Evolutionary conservation across 2,113 vertebrate genomes (phyloP).

Genomic region (Pollachius pollachius): DNA sequence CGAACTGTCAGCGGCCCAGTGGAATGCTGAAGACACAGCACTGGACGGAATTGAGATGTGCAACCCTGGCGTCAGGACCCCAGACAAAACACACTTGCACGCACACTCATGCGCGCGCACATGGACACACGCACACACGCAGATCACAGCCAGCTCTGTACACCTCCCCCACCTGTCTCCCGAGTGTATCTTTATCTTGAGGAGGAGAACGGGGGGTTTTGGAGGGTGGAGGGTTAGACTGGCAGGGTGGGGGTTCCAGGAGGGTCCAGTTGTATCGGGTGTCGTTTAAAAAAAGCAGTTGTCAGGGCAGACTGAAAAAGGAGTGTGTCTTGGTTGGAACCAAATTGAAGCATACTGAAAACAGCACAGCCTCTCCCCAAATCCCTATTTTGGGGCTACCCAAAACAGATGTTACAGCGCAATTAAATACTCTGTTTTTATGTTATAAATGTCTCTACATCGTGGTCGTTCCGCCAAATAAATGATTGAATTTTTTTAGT

Average conservation of each 20-base stretch:
- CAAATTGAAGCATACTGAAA: conserved; percentile 53
- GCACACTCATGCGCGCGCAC: conserved; percentile 1
- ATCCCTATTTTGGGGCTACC: conserved; percentile 45
- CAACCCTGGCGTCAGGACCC: conserved; percentile 50
- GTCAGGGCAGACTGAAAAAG: conserved; percentile 65
- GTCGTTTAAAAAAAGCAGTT: conserved; percentile 67
- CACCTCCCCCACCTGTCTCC: conserved; percentile 32
- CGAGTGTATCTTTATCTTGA: conserved; percentile 43
- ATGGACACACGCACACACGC: conserved; percentile 32
- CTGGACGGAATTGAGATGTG: conserved; percentile 35
- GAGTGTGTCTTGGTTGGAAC: conserved; percentile 57
- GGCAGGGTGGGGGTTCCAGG: conserved; percentile 1
- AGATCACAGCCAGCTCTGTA: conserved; percentile 3
- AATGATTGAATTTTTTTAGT: conserved; percentile 58
- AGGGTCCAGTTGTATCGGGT: conserved; percentile 55
- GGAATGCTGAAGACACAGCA: conserved; percentile 31
- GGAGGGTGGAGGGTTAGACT: conserved; percentile 2
- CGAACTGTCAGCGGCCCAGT: conserved; percentile 18
- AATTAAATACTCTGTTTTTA: conserved; percentile 67
- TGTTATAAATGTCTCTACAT: conserved; percentile 59
- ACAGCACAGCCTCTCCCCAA: conserved; percentile 44
- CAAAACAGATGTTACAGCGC: conserved; percentile 39
- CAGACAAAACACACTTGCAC: conserved; percentile 33
- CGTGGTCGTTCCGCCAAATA: conserved; percentile 48
- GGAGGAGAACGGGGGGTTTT: not conserved